Base-by-base conservation (phyloP, 2,113 vertebrate species). In the Daboia siamensis region DNA sequence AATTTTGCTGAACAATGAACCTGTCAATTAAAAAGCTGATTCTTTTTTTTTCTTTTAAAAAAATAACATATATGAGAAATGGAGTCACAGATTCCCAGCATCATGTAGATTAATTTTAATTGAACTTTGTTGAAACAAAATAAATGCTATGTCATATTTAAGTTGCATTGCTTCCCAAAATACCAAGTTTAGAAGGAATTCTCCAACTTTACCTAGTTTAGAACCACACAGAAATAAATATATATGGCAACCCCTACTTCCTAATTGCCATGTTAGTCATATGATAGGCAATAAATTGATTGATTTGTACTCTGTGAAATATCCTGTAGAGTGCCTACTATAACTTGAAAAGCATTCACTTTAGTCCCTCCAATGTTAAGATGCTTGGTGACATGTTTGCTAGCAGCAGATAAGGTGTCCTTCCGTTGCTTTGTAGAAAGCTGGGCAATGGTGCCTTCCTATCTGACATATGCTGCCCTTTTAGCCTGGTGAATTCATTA, bases 301-400 rank as follows among this genome's bases (percentile, higher is more conserved):
- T 88, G 44, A 59, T 93, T 52, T 48, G 52, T 46, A 13, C 13
- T 88, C 39, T 39, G 51, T 33, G 86, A 80, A 91, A 15, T 69
- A 8, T 51, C 48, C 48, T 51, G 48, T 52, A 64, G 69, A 91
- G 23, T 29, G 55, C 33, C 51, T 54, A 54, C 52, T 91, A 44
- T 55, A 88, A 52, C 51, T 4, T 4, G 56, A 17, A 89, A 91
- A 90, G 24, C 15, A 88, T 61, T 91, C 54, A 57, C 29, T 23
- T 90, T 85, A 57, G 56, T 80, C 89, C 33, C 17, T 64, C 1
- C 29, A n/a, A n/a, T 69, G 46, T 54, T 86, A 93, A 90, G n/a
- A 39, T 23, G 39, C 88, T 24, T 88, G 80, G 44, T 94, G 88
- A 92, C 90, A 90, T 91, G 59, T 51, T 93, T 94, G 85, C 46